Base-by-base conservation (phyloP, 2,888 invertebrate species). In the Tetanocera ferruginea region DNA sequence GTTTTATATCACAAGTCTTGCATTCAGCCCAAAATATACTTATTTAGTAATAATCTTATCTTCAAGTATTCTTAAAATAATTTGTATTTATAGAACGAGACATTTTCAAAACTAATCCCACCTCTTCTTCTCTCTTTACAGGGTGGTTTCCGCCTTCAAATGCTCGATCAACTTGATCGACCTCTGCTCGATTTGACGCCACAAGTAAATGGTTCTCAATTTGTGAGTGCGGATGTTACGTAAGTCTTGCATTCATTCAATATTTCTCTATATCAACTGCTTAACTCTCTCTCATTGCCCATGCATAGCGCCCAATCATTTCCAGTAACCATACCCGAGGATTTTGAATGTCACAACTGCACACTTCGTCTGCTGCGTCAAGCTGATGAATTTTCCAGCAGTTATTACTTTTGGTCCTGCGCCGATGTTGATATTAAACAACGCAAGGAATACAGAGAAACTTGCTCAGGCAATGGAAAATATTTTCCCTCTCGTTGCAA, bases 351-450 rank as follows among this genome's bases (percentile, higher is more conserved):
- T 88, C 92, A 92, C 78, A 95, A 97, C 89, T 99, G 98, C 89
- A 96, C 97, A 0, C 91, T 99, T 55, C 93, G 98, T 79, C 91
- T 99, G 82, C 92, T 97, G 75, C 91, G 98, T 0, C 96, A 98
- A 90, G 98, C 98, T 0, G 93, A 93, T 31, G 98, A 99, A 91
- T 98, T 97, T 97, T 93, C 94, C 0, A 90, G 92, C 76, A 93
- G 91, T 84, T 98, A 98, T 90, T 91, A 94, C 80, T 98, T 98
- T 91, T 98, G 97, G 97, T 97, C 97, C 0, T 98, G 98, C 87
- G 95, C 98, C 3, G 98, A 98, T 90, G 95, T 98, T 76, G 96
- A 97, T 86, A 95, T 98, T 79, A 91, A 93, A 80, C 88, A 83
- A 93, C 95, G 93, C 72, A 95, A 94, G 87, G 92, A 93, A 60